Evolutionary conservation across 2,888 invertebrate genomes (phyloP).

Genomic region (Hirtodrosophila alboralis): DNA sequence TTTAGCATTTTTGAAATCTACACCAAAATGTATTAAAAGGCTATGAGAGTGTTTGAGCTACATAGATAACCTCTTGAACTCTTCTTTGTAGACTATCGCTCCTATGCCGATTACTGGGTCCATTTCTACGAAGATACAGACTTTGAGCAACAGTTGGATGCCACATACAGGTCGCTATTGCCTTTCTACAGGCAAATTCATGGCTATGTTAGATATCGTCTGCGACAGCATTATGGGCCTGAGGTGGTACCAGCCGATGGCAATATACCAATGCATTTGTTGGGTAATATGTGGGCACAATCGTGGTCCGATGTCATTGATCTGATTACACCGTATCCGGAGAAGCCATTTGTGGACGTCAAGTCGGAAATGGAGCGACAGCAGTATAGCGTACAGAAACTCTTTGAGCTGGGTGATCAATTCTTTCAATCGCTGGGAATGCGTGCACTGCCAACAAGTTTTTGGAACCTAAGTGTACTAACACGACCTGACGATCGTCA

Average conservation of each 20-base stretch:
- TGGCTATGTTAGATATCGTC: constrained; percentile 90
- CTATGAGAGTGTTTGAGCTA: too few relatives aligned
- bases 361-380: constrained; percentile 89
- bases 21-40: too few relatives aligned
- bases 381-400: constrained; percentile 89
- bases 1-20: too few relatives aligned
- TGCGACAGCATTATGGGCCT: constrained; percentile 89
- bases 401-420: constrained; percentile 92
- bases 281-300: constrained; percentile 94
- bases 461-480: constrained; percentile 94
- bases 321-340: constrained; percentile 89
- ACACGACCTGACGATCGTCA: constrained; percentile 90
- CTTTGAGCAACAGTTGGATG: constrained; percentile 88
- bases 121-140: constrained; percentile 88
- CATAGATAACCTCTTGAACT: constrained; percentile 25
- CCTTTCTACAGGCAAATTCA: constrained; percentile 93
- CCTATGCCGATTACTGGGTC: constrained; percentile 89
- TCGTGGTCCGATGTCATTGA: constrained; percentile 86
- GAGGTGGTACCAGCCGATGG: constrained; percentile 87
- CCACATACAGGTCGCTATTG: constrained; percentile 89
- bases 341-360: constrained; percentile 89
- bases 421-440: constrained; percentile 93
- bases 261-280: constrained; percentile 91
- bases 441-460: constrained; percentile 89
- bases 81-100: constrained; percentile 86